Percentiles rank a stretch among this genome's conserved stretches.
phyloP scores from a whole-genome alignment of 2,888 invertebrate species.

The Onthophagus sagittarius region DNA sequence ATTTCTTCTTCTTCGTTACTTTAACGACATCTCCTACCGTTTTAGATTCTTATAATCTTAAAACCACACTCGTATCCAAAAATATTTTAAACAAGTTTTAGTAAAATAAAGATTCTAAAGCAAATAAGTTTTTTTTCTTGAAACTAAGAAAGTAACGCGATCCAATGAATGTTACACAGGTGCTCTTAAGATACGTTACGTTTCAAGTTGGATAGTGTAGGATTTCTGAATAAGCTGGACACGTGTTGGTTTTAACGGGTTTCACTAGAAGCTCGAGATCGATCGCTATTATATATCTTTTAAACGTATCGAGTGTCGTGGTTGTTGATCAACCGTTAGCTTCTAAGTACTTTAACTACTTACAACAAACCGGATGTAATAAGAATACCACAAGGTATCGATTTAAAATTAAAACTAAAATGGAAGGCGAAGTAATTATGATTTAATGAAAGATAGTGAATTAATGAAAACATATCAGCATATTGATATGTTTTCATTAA shows the following conservation, averaged over 20 bases:
- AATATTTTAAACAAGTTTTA: too few species aligned
- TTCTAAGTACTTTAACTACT: background rate
- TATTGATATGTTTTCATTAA: too few species aligned
- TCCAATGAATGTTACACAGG: background rate
- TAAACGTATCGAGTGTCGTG: background rate
- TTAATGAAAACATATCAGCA: too few species aligned
- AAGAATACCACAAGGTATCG: background rate
- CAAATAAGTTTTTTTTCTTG: too few species aligned
- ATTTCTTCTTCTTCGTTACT: background rate
- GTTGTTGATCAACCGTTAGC: background rate
- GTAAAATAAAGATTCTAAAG: too few species aligned
- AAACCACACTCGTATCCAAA: too few species aligned
- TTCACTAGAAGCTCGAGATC: background rate
- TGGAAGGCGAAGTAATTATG: too few species aligned
- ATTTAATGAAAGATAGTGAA: too few species aligned
- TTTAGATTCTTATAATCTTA: background rate
- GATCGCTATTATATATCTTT: background rate
- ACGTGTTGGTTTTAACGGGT: background rate
- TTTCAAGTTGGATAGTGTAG: background rate
- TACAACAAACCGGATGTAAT: background rate
- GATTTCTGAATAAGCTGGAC: background rate
- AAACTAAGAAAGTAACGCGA: too few species aligned
- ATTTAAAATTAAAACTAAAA: too few species aligned
- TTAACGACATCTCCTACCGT: background rate
- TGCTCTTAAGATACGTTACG: background rate